Conservation (phyloP, 2,113 vertebrate genomes). For the Prionailurus bengalensis region DNA sequence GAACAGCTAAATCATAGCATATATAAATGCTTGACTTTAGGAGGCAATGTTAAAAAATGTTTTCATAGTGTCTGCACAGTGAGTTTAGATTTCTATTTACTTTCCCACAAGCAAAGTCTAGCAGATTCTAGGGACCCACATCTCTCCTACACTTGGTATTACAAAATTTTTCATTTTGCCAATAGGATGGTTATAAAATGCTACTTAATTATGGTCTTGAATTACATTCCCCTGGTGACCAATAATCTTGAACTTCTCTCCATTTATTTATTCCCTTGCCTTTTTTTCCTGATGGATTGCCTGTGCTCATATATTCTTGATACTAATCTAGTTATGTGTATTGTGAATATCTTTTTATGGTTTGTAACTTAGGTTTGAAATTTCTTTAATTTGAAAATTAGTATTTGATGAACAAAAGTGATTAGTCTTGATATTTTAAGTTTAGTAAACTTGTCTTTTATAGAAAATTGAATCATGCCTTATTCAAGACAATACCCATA, state of each 20-base stretch:
- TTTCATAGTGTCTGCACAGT: not conserved
- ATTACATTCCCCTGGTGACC: not conserved
- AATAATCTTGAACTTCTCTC: not conserved
- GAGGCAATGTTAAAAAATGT: not conserved
- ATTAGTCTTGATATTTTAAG: not conserved
- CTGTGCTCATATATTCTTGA: not conserved
- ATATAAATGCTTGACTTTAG: not conserved
- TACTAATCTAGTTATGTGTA: not conserved
- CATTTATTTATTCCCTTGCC: not conserved
- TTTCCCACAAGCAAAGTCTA: not conserved
- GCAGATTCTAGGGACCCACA: not conserved
- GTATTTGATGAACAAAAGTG: not conserved
- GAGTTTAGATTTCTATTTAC: not conserved
- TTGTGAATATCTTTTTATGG: not conserved
- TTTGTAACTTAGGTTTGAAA: not conserved
- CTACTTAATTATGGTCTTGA: not conserved
- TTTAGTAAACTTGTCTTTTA: not conserved
- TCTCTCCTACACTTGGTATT: not conserved
- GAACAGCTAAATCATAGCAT: not conserved
- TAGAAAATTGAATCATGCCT: not conserved
- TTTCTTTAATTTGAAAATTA: not conserved
- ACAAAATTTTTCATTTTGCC: slow-evolving; percentile 13
- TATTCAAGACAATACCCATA: not conserved
- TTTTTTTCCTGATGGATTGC: not conserved
- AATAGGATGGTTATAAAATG: not conserved